Evolutionary conservation across 2,113 vertebrate species (phyloP).

Genomic region (Pagrus major): DNA sequence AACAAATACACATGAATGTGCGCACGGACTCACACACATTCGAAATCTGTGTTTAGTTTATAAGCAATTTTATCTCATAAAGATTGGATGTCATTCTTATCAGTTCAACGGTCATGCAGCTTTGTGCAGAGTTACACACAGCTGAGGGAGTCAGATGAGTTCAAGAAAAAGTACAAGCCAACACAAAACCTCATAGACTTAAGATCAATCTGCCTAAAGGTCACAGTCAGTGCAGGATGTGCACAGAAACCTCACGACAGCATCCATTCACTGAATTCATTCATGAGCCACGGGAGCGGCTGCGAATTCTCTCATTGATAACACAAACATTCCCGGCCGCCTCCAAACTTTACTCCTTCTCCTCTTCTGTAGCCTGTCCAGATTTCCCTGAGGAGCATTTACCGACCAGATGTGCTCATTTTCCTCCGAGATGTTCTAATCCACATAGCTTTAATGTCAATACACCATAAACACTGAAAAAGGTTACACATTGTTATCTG

Average conservation of each 20-base stretch:
- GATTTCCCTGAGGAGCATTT: conserved; percentile 90
- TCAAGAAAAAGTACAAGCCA: background rate
- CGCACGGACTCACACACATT: background rate
- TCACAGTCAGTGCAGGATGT: conserved; percentile 8
- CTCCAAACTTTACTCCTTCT: conserved; percentile 89
- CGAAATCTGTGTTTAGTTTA: conserved; percentile 38
- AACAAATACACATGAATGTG: conserved; percentile 22
- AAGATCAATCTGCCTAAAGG: conserved; percentile 9
- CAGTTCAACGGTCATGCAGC: conserved; percentile 26
- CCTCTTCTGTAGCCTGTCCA: conserved; percentile 90
- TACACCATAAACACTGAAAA: conserved; percentile 92
- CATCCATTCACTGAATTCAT: conserved; percentile 73
- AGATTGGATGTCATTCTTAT: conserved; percentile 38
- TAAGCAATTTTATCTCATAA: conserved; percentile 22
- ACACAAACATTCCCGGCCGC: conserved; percentile 74
- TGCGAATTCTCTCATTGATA: conserved; percentile 89
- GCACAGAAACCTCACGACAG: conserved; percentile 18
- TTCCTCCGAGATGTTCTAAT: conserved; percentile 88
- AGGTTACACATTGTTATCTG: conserved; percentile 86
- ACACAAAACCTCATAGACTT: background rate
- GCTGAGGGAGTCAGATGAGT: background rate
- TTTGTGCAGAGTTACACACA: conserved; percentile 12
- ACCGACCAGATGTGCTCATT: conserved; percentile 92
- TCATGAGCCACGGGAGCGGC: conserved; percentile 82
- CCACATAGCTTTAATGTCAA: conserved; percentile 88